These are phyloP conservation scores for Panagrolaimus sp. DNA, from an alignment of 1,140 invertebrate genomes.

Conservation along the genomic window DNA sequence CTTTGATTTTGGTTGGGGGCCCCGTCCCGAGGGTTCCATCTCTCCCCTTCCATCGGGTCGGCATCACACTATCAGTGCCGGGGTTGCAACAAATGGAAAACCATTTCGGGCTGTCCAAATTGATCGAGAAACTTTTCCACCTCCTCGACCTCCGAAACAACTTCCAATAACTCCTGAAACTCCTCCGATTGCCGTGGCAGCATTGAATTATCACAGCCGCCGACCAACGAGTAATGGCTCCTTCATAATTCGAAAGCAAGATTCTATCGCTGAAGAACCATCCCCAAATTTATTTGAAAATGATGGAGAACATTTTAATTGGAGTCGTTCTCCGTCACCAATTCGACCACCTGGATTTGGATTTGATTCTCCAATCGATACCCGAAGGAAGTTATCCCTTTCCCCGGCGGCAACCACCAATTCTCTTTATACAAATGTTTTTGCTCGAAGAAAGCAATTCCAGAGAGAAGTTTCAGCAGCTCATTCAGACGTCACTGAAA, in stretches of 20 bases:
- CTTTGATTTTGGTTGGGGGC: conserved; percentile 5
- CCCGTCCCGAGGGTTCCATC: background rate
- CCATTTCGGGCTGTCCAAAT: background rate
- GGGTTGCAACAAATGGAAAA: background rate
- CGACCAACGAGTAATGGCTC: background rate
- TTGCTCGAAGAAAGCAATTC: conserved; percentile 3
- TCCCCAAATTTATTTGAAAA: background rate
- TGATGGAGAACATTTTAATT: background rate
- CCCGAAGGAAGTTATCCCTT: background rate
- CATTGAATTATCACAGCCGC: background rate
- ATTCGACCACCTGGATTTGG: background rate
- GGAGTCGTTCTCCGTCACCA: background rate
- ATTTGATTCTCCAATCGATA: background rate
- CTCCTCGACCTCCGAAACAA: background rate
- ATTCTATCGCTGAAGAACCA: conserved; percentile 1
- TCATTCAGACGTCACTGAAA: conserved; percentile 25
- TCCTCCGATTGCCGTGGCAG: no score
- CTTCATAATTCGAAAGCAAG: background rate
- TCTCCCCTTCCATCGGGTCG: background rate
- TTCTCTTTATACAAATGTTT: conserved; percentile 9
- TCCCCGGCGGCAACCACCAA: background rate
- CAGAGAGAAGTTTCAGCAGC: conserved; percentile 18
- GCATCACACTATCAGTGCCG: background rate
- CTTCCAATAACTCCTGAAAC: background rate
- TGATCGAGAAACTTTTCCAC: background rate